phyloP scores from a whole-genome alignment of 1,140 invertebrate genomes.

The Drosophila tropicalis region DNA sequence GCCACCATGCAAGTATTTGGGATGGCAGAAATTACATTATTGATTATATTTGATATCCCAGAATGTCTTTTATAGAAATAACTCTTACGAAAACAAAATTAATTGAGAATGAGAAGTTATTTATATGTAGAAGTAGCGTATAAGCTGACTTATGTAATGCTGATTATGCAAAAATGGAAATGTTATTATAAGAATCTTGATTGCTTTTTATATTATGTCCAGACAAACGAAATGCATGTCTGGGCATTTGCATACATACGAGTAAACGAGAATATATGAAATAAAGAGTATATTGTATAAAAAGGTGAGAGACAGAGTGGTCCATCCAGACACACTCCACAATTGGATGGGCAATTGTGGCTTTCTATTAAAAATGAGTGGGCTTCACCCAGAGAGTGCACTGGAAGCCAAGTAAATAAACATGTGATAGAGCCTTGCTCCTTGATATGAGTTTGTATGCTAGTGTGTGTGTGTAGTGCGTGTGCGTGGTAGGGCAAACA shows the following conservation, averaged over 20 bases:
- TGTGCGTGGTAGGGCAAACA: slow-evolving; percentile 34
- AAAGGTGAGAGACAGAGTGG: background rate
- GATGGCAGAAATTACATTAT: too few relatives aligned
- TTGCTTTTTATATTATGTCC: slow-evolving; percentile 6
- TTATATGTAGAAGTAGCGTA: background rate
- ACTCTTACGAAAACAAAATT: background rate
- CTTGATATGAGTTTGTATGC: background rate
- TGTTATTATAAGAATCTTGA: slow-evolving; percentile 1
- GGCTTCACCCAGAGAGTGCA: slow-evolving; percentile 51
- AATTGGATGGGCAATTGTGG: slow-evolving; percentile 61
- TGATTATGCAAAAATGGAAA: slow-evolving; percentile 1
- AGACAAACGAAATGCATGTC: slow-evolving; percentile 6
- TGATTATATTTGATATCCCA: too few relatives aligned
- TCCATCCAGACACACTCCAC: slow-evolving; percentile 28
- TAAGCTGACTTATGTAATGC: background rate
- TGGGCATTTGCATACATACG: slow-evolving; percentile 1
- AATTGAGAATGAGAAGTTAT: background rate
- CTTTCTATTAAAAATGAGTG: slow-evolving; percentile 59
- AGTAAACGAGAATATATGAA: background rate
- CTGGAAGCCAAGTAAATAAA: slow-evolving; percentile 28
- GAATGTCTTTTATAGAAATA: too few relatives aligned
- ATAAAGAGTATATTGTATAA: background rate
- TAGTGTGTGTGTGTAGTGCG: slow-evolving; percentile 15
- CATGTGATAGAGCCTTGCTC: slow-evolving; percentile 1
- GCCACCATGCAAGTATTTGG: too few relatives aligned